Evolutionary conservation across 2,888 invertebrate species (phyloP), one percentile per base, ranked within the genome.

Genomic region (Tortrix viridana): DNA sequence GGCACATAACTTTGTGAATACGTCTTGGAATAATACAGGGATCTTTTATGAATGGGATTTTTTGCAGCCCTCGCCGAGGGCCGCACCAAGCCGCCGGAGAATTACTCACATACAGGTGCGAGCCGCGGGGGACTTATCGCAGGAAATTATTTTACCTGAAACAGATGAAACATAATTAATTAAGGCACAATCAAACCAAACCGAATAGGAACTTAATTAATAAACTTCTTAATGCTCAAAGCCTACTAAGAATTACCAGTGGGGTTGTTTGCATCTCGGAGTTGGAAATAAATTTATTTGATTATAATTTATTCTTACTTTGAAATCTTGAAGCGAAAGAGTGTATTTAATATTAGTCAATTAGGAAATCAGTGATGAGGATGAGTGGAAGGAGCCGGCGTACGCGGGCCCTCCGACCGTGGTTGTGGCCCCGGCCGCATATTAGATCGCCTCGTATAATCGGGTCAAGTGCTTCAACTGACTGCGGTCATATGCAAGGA

Each of bases 391-490:
- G 6, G 47, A 47, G 47, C 47, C 3, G 20, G 19, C 18, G 22
- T 16, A 16, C 48, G 22, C n/a, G 67, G 69, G 72, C 69, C 74
- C 76, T 72, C 77, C 78, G 79, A 79, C 79, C 80, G 73, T 63
- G 67, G 78, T 73, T 75, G 79, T 80, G 80, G 83, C 72, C 67
- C 58, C 65, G 71, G 68, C 71, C 71, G 69, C 72, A 77, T 71
- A 72, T 76, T 74, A 79, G 75, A 80, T 80, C 78, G 76, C 74
- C 76, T 74, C 71, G 66, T 71, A 65, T 71, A 71, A 75, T 69
- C 74, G 75, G 87, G 86, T 88, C 85, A 89, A 89, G 85, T 88
- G 85, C 67, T 79, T 81, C 82, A 86, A 88, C 86, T 87, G 82
- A 79, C 74, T 72, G 72, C 69, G 74, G 76, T 74, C 74, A 52